Conservation (phyloP, 2,113 vertebrate genomes). For the Candoia aspera region DNA sequence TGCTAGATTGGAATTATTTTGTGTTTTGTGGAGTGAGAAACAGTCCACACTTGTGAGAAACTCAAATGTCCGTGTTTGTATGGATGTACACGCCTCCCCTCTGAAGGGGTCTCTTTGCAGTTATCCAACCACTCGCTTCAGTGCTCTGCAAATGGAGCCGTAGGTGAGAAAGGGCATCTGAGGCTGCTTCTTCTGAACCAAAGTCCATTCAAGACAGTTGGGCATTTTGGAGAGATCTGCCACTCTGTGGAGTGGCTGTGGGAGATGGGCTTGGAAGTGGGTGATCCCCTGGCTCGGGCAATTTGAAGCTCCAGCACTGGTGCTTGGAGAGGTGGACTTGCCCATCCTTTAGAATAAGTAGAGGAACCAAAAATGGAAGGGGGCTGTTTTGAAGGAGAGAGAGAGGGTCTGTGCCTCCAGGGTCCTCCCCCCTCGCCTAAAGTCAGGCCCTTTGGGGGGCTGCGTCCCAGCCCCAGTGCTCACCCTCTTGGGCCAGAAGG, state of each 20-base stretch:
- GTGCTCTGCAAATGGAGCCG: neutral
- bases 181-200: neutral
- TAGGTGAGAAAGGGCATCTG: neutral
- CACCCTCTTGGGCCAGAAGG: conserved; percentile 41
- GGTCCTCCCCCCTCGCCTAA: neutral
- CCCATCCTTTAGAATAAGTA: neutral
- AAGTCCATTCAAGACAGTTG: neutral
- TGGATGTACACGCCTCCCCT: neutral
- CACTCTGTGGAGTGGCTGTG: neutral
- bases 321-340: neutral
- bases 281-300: no score
- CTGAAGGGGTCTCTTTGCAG: no score
- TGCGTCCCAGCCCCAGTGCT: neutral
- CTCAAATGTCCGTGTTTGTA: neutral
- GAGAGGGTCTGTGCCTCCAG: neutral
- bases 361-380: neutral
- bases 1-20: neutral
- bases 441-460: neutral
- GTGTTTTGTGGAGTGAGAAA: neutral
- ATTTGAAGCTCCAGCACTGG: neutral
- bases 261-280: neutral
- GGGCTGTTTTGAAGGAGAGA: neutral
- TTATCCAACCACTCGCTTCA: neutral
- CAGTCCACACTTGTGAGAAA: neutral
- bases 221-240: neutral